Conservation (phyloP, 2,797 vertebrate genomes). For the Sebastes oblongus region DNA sequence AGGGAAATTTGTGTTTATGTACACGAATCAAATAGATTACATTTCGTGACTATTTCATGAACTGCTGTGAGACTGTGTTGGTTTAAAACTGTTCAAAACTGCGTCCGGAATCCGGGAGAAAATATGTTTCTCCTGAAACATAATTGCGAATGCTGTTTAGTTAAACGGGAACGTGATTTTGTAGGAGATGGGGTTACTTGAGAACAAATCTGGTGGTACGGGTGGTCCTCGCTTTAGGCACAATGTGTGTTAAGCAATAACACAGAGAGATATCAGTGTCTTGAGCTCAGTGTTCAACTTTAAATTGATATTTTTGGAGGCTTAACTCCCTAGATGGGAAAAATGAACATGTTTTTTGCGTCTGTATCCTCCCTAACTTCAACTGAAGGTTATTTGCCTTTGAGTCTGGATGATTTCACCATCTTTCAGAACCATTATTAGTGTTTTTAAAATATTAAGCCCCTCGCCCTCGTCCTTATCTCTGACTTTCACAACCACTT, state of each 20-base stretch:
- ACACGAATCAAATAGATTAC: no score
- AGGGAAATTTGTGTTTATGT: no score
- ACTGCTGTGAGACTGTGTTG: no score
- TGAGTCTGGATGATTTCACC: not conserved
- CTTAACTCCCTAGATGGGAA: not conserved
- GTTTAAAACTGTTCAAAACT: no score
- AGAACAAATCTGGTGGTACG: not conserved
- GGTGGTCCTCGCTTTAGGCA: not conserved
- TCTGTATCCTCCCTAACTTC: not conserved
- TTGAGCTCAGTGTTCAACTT: not conserved
- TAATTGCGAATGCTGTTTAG: no score
- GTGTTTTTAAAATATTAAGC: conserved; percentile 2
- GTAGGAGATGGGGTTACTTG: not conserved
- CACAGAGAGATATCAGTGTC: not conserved
- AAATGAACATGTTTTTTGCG: not conserved
- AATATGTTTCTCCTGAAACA: no score
- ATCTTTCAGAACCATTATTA: not conserved
- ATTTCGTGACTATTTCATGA: no score
- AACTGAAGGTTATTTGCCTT: conserved; percentile 3
- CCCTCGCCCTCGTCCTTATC: not conserved
- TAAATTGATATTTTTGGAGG: not conserved
- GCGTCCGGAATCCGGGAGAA: no score
- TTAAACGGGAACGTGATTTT: accelerated
- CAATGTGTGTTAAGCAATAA: not conserved
- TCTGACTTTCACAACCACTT: conserved; percentile 15